Base-by-base conservation (phyloP, 2,888 invertebrate genomes). In the Conops quadrifasciatus region DNA sequence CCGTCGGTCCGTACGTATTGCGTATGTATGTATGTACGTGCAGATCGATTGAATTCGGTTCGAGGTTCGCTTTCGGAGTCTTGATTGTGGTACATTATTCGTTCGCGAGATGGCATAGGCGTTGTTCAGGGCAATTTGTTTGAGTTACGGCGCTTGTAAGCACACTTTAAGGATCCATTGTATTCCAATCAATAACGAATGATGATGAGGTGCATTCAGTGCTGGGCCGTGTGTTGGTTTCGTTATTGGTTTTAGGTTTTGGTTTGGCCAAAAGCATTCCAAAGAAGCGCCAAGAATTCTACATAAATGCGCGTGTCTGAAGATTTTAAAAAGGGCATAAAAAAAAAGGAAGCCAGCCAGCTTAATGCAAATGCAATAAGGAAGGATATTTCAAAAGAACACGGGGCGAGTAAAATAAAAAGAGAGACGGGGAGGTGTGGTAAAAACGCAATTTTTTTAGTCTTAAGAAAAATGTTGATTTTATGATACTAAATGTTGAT, bases 81-180 rank as follows among this genome's bases (percentile, higher is more conserved):
- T 13, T 9, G 28, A 30, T 24, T 58, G 51, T 21, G 47, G 53
- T 19, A 11, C 19, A 49, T 19, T 3, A 49, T 15, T 15, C 47
- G n/a, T n/a, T 13, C 75, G 80, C 80, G 79, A 80, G 81, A 7
- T 36, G 36, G 36, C 5, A 36, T 36, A 36, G 36, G 36, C 36
- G 80, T 80, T 80, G 79, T 78, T 78, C 78, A 81, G 80, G 81
- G 83, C 85, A 85, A 85, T 85, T 85, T 85, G 84, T 84, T 85
- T 84, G 84, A 85, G 85, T 85, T 84, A 85, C 85, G 85, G 85
- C 85, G 85, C 85, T 85, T 85, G 84, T 82, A 81, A 84, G 84
- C 85, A 85, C 85, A 85, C 85, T 85, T 85, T 85, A 84, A 85
- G 84, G 83, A 83, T 80, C 84, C 82, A 85, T 85, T 84, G 85